A percentile compares a stretch with the other conserved stretches of the same genome.
phyloP scores from a whole-genome alignment of 2,797 vertebrate genomes.

The Neomorphus geoffroyi region DNA sequence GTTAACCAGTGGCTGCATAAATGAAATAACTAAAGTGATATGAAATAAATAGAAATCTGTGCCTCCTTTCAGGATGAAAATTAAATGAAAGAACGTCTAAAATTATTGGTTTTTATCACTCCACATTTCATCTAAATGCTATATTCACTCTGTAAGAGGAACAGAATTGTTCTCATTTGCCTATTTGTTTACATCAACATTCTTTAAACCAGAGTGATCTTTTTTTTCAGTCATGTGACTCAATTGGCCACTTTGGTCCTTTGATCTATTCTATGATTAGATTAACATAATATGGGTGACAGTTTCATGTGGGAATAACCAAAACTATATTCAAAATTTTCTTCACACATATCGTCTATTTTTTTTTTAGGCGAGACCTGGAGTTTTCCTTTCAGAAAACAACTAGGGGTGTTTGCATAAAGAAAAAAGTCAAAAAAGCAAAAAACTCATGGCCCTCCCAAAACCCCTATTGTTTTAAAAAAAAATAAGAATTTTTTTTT shows the following conservation, averaged over 20 bases:
- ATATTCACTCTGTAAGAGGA: neutral
- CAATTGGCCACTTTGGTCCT: neutral
- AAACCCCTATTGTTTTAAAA: too few species aligned
- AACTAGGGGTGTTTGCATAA: fast-evolving
- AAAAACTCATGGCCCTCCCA: too few species aligned
- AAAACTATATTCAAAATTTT: neutral
- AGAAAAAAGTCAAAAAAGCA: neutral
- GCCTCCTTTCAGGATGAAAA: neutral
- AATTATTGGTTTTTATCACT: neutral
- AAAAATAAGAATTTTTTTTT: too few species aligned
- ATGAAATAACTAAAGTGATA: neutral
- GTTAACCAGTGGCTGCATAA: neutral
- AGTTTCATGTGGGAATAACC: neutral
- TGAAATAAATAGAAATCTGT: neutral
- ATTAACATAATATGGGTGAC: neutral
- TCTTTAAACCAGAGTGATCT: neutral
- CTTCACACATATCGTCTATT: fast-evolving
- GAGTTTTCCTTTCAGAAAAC: neutral
- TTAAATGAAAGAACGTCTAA: neutral
- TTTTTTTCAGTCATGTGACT: neutral
- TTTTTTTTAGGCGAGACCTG: neutral
- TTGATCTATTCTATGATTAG: neutral
- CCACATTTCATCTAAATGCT: neutral
- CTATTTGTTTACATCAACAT: neutral
- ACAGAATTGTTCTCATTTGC: neutral